phyloP scores from a whole-genome alignment of 2,888 invertebrate genomes.

The Hemaris fuciformis region DNA sequence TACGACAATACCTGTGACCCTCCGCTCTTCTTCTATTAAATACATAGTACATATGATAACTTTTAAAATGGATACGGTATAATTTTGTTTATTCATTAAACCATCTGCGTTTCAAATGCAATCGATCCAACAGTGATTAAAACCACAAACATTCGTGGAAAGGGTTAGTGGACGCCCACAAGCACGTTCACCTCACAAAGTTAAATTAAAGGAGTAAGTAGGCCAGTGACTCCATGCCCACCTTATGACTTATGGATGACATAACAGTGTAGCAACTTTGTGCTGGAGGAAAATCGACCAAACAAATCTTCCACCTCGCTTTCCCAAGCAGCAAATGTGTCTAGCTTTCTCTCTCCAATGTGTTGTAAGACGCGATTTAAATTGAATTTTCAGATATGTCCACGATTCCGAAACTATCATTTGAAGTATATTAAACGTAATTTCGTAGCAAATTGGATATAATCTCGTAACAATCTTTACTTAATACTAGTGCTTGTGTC shows the following conservation, averaged over 20 bases:
- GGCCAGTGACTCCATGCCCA: slow-evolving; percentile 13
- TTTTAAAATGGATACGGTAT: too few relatives aligned
- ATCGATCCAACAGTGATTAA: background rate
- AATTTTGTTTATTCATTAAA: too few relatives aligned
- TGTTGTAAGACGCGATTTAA: background rate
- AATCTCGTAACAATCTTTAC: background rate
- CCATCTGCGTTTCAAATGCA: too few relatives aligned
- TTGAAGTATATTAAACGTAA: background rate
- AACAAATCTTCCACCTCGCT: background rate
- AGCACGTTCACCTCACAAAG: background rate
- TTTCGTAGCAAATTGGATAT: background rate
- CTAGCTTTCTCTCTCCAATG: background rate
- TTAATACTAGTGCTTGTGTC: background rate
- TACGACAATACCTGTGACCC: too few relatives aligned
- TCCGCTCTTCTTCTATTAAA: too few relatives aligned
- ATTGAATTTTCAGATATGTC: background rate
- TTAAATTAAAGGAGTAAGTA: slow-evolving; percentile 10
- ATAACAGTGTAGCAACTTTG: slow-evolving; percentile 13
- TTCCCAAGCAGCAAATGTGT: background rate
- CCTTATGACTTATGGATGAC: slow-evolving; percentile 17
- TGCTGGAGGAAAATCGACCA: background rate
- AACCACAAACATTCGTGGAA: background rate
- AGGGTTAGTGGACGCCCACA: background rate
- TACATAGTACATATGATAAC: too few relatives aligned
- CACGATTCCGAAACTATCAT: background rate